Evolutionary conservation across 2,797 vertebrate genomes (phyloP), one percentile per base, ranked within the genome.

Genomic region (Cirrhinus mrigala): DNA sequence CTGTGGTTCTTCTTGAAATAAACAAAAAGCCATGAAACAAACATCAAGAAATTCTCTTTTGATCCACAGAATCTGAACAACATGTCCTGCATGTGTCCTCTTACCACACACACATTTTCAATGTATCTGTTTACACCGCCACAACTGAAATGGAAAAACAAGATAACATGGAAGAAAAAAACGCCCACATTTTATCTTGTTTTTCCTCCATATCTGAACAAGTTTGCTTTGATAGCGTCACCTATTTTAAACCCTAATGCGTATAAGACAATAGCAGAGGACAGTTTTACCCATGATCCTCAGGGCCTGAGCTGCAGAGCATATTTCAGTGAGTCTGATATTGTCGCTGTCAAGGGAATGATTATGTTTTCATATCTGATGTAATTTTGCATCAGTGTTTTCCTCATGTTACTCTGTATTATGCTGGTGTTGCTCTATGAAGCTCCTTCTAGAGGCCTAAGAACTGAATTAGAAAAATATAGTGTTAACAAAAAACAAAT

Each of bases 311-410:
- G n/a, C 37, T 27, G 50, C 27, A 60, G 29, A 10, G 6, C 16
- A 77, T 68, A 52, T 58, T 83, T 84, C 77, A 73, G 33, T 15
- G 80, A 77, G 84, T 33, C 52, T 60, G 33, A 77, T 64, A 44
- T 71, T 44, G 52, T 20, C 2, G 0, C 29, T 73, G 69, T 73
- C n/a, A 60, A 78, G 82, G 83, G 44, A 75, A 46, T 69, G 7
- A 46, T 29, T 71, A 37, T 81, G 56, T 81, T 81, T 69, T 66
- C 70, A 50, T 56, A 54, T 46, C 62, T 85, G 64, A 80, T 85
- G 83, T 70, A 71, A 78, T 84, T 79, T 87, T 87, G 79, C 82
- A 89, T 86, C 81, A 87, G 81, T 22, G 37, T 3, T 85, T 81
- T 80, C 52, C 73, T 85, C 40, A 33, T 69, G 62, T n/a, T 33